Evolutionary conservation across 2,797 vertebrate species (phyloP).

Genomic region (Hypotaenidia philippensis): DNA sequence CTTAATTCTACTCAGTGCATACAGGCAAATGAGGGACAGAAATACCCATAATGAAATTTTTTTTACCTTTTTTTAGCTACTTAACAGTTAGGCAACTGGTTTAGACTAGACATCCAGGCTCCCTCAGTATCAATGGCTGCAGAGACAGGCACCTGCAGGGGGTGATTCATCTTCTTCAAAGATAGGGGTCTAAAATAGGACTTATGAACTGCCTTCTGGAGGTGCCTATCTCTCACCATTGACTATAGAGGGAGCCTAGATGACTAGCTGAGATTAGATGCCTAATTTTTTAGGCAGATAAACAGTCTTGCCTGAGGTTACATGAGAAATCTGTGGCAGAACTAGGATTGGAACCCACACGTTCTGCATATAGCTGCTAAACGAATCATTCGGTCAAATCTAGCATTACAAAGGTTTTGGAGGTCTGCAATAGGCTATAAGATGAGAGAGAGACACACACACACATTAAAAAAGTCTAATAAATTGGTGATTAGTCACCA

Average conservation of each 20-base stretch:
- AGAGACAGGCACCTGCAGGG: slow-evolving; percentile 49
- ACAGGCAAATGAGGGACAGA: background rate
- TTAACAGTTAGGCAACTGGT: background rate
- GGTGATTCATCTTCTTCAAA: slow-evolving; percentile 71
- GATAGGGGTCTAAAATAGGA: slow-evolving; percentile 12
- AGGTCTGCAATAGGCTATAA: background rate
- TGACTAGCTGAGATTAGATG: slow-evolving; percentile 69
- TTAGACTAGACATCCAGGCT: slow-evolving; percentile 52
- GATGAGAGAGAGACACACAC: background rate
- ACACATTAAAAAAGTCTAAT: background rate
- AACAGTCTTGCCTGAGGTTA: slow-evolving; percentile 53
- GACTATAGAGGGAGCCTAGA: slow-evolving; percentile 66
- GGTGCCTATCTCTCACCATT: slow-evolving; percentile 44
- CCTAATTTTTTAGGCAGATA: slow-evolving; percentile 68
- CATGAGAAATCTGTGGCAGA: slow-evolving; percentile 16
- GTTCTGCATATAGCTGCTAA: background rate
- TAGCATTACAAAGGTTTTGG: background rate
- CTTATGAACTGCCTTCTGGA: slow-evolving; percentile 30
- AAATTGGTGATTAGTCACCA: background rate
- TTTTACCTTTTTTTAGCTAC: slow-evolving; percentile 18
- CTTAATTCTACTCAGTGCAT: background rate
- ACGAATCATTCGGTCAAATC: background rate
- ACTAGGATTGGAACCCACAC: background rate
- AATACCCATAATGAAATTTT: background rate
- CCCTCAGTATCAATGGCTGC: slow-evolving; percentile 20